phyloP scores from a whole-genome alignment of 2,888 invertebrate species.

The Drosophila dives region DNA sequence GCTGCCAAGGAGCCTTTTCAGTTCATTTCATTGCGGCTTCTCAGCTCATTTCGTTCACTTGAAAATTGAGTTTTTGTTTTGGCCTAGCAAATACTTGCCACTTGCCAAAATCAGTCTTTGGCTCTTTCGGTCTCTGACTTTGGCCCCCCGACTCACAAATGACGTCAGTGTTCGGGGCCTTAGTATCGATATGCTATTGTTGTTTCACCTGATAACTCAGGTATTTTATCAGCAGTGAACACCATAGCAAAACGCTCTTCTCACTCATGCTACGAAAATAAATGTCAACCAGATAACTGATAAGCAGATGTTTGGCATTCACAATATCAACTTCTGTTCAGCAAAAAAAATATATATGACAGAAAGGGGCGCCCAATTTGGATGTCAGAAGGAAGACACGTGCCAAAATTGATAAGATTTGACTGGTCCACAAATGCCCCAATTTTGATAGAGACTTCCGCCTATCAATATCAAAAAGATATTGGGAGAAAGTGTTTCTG shows the following conservation, averaged over 20 bases:
- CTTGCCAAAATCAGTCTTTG: constrained; percentile 12
- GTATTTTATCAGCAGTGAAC: constrained; percentile 71
- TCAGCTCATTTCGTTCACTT: neutral
- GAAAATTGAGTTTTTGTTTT: constrained; percentile 17
- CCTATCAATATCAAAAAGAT: neutral
- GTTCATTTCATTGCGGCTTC: neutral
- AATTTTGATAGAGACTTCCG: constrained; percentile 21
- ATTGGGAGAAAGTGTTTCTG: neutral
- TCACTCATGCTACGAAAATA: constrained; percentile 45
- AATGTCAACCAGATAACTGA: constrained; percentile 43
- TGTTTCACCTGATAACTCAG: constrained; percentile 57
- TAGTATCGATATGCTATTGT: constrained; percentile 46
- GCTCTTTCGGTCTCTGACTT: constrained; percentile 37
- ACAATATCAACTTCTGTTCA: constrained; percentile 50
- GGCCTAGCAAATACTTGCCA: neutral
- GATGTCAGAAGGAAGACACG: constrained; percentile 44
- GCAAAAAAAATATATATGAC: neutral
- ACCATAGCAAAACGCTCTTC: constrained; percentile 31
- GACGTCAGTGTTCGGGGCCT: constrained; percentile 48
- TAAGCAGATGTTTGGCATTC: constrained; percentile 57
- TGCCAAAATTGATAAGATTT: constrained; percentile 35
- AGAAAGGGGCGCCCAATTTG: constrained; percentile 24
- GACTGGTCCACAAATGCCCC: constrained; percentile 5
- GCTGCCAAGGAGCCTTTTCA: constrained; percentile 35
- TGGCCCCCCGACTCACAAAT: constrained; percentile 51